These are phyloP conservation scores for Aleadryas rufinucha DNA, from an alignment of 2,113 vertebrate genomes.

Conservation along the genomic window DNA sequence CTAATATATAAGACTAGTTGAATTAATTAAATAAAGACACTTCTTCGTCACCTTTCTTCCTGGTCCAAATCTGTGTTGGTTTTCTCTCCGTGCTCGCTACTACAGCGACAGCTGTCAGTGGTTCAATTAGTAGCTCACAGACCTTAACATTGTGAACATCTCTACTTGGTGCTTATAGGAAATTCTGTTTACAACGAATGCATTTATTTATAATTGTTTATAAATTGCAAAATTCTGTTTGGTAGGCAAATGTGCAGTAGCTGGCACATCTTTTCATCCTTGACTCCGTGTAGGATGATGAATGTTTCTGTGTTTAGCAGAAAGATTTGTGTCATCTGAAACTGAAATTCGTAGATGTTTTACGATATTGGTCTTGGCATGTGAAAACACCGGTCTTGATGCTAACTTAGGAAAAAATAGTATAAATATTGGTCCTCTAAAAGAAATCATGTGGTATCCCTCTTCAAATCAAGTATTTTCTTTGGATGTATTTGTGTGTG, in stretches of 20 bases:
- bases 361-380: neutral
- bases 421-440: neutral
- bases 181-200: neutral
- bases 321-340: neutral
- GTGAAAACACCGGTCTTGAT: neutral
- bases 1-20: too few relatives aligned
- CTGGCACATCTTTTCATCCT: neutral
- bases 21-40: too few relatives aligned
- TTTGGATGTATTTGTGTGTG: neutral
- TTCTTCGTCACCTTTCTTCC: too few relatives aligned
- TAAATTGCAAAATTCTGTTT: neutral
- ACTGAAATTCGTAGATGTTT: neutral
- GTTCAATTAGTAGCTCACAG: neutral
- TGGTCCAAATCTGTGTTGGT: too few relatives aligned
- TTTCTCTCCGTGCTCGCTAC: too few relatives aligned
- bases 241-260: neutral
- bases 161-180: neutral
- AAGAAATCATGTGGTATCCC: accelerated
- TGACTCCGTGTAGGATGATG: neutral
- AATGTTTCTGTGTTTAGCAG: neutral
- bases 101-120: neutral
- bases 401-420: neutral
- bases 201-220: neutral
- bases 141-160: neutral
- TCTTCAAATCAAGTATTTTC: neutral